phyloP scores from a whole-genome alignment of 1,140 invertebrate species.

The Diorhabda carinulata region DNA sequence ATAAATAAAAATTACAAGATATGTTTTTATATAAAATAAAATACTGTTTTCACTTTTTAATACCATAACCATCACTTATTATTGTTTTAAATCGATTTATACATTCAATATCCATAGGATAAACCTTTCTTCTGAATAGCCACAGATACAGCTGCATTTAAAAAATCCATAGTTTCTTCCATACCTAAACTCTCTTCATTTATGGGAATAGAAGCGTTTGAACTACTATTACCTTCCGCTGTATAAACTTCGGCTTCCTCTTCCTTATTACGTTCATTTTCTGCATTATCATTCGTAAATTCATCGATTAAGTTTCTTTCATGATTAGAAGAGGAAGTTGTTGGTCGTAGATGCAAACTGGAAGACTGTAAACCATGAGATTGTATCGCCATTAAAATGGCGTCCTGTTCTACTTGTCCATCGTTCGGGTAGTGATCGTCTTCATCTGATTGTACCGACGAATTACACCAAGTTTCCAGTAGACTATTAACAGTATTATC shows the following conservation, averaged over 20 bases:
- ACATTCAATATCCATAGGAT: conserved; percentile 43
- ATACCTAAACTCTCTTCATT: conserved; percentile 15
- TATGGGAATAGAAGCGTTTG: conserved; percentile 3
- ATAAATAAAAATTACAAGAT: background rate
- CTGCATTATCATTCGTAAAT: conserved; percentile 19
- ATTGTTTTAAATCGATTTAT: background rate
- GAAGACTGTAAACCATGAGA: conserved; percentile 56
- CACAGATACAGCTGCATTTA: conserved; percentile 63
- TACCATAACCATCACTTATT: background rate
- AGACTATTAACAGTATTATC: conserved; percentile 70
- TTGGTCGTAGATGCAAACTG: conserved; percentile 1
- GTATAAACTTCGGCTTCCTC: conserved; percentile 24
- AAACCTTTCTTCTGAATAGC: conserved; percentile 69
- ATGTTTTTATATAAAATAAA: background rate
- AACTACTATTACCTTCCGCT: conserved; percentile 21
- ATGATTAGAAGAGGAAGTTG: conserved; percentile 17
- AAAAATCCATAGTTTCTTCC: conserved; percentile 51
- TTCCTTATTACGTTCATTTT: conserved; percentile 22
- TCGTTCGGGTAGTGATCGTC: conserved; percentile 55
- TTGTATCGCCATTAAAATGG: conserved; percentile 61
- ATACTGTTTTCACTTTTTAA: background rate
- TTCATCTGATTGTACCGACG: conserved; percentile 40
- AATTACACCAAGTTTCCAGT: conserved; percentile 58
- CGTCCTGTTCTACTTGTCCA: conserved; percentile 61
- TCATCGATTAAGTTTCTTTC: conserved; percentile 28